Percentiles rank a stretch among this genome's conserved stretches.
Evolutionary conservation across 2,888 invertebrate species (phyloP).

Genomic region (Ptychoptera contaminata): DNA sequence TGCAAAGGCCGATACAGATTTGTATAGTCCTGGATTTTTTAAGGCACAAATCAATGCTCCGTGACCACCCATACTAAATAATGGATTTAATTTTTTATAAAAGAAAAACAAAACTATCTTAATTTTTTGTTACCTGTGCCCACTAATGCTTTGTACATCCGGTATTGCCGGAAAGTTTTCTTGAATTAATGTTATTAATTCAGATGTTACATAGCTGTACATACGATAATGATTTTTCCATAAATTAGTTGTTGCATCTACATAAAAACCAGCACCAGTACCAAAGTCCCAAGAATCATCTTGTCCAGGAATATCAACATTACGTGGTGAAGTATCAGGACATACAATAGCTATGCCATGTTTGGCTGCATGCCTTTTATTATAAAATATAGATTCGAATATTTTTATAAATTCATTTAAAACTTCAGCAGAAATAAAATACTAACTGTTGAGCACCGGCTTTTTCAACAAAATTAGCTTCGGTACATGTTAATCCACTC

Average conservation of each 20-base stretch:
- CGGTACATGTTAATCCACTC: conserved; percentile 85
- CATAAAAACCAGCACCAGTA: conserved; percentile 86
- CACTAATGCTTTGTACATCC: conserved; percentile 58
- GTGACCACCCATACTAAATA: conserved; percentile 89
- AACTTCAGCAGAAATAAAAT: background rate
- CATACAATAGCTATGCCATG: conserved; percentile 75
- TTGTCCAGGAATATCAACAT: conserved; percentile 77
- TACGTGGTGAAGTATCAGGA: conserved; percentile 93
- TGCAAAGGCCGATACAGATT: conserved; percentile 84
- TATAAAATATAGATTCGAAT: too few relatives aligned
- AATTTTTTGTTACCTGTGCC: conserved; percentile 43
- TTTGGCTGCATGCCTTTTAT: conserved; percentile 56
- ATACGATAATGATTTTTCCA: conserved; percentile 90
- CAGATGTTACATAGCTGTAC: conserved; percentile 86
- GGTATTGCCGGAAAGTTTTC: conserved; percentile 50
- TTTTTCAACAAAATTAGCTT: conserved; percentile 91
- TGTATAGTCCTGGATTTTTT: conserved; percentile 78
- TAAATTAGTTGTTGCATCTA: conserved; percentile 80
- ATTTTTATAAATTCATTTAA: too few relatives aligned
- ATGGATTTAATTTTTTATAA: conserved; percentile 18
- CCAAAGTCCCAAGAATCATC: conserved; percentile 92
- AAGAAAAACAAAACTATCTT: background rate
- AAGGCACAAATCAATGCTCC: conserved; percentile 83
- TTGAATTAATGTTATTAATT: conserved; percentile 60
- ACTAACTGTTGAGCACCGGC: conserved; percentile 72